Percentiles rank a stretch among this genome's conserved stretches.
Evolutionary conservation across 2,113 vertebrate genomes (phyloP).

Genomic region (Aphyosemion australe): DNA sequence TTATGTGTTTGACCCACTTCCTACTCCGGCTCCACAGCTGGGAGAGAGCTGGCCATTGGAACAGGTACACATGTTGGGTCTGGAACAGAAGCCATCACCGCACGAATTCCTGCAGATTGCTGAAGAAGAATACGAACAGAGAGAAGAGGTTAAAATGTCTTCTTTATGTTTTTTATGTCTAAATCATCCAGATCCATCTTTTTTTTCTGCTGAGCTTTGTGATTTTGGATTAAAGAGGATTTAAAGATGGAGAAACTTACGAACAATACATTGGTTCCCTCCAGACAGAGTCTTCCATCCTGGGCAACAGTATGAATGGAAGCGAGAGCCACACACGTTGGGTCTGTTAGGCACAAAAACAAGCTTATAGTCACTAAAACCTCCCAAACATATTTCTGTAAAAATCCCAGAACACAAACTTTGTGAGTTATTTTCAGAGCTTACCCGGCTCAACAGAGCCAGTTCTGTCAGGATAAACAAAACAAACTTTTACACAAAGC

Average conservation of each 20-base stretch:
- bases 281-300: constrained; percentile 98
- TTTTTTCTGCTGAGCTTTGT: neutral
- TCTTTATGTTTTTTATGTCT: neutral
- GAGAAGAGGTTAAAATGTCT: neutral
- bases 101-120: constrained; percentile 94
- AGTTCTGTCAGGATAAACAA: constrained; percentile 55
- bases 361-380: constrained; percentile 32
- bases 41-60: constrained; percentile 90
- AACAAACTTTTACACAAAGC: constrained; percentile 45
- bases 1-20: constrained; percentile 75
- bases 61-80: constrained; percentile 94
- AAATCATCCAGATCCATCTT: neutral
- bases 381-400: constrained; percentile 42
- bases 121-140: constrained; percentile 50
- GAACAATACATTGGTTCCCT: constrained; percentile 98
- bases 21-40: constrained; percentile 83
- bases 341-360: constrained; percentile 80
- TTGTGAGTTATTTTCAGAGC: constrained; percentile 39
- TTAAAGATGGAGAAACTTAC: constrained; percentile 83
- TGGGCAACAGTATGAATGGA: constrained; percentile 97
- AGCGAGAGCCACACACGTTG: constrained; percentile 97
- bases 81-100: constrained; percentile 91
- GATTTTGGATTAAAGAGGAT: constrained; percentile 6
- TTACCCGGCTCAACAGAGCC: constrained; percentile 16
- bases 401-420: constrained; percentile 50